Conservation (phyloP, 1,140 invertebrate genomes). For the roundworm (Caenorhabditis elegans) region DNA sequence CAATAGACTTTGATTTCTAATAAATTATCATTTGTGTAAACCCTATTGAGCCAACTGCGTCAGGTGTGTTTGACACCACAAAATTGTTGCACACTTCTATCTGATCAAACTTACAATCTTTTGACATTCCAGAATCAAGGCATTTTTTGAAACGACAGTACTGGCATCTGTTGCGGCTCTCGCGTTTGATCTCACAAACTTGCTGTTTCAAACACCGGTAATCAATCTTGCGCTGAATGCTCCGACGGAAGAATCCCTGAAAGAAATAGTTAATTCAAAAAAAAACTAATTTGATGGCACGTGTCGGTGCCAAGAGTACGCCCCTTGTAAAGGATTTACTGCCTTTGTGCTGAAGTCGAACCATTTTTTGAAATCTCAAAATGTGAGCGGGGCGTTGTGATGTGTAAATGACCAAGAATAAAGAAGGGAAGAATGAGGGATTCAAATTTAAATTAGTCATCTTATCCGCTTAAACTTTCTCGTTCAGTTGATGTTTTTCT, state of each 20-base stretch:
- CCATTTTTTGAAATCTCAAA: not conserved
- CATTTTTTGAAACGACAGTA: slow-evolving; percentile 99
- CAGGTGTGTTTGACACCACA: not conserved
- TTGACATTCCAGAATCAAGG: slow-evolving; percentile 76
- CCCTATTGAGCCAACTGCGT: not conserved
- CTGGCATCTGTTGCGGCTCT: slow-evolving; percentile 95
- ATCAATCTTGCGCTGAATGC: slow-evolving; percentile 97
- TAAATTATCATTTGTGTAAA: slow-evolving; percentile 25
- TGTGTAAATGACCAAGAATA: no score
- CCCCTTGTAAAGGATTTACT: not conserved
- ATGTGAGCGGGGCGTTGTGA: not conserved
- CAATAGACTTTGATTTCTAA: not conserved
- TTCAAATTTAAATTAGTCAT: not conserved
- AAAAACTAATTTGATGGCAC: no score
- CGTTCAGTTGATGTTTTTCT: no score
- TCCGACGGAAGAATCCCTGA: slow-evolving; percentile 75
- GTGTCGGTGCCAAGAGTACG: not conserved
- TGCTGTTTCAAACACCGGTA: slow-evolving; percentile 92
- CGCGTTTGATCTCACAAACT: slow-evolving; percentile 90
- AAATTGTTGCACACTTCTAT: not conserved
- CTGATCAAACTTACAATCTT: slow-evolving; percentile 43
- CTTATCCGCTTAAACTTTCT: no score
- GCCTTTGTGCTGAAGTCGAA: not conserved
- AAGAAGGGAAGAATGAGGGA: not conserved
- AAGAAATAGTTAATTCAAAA: slow-evolving; percentile 39